Percentiles rank a stretch among this genome's conserved stretches.
phyloP scores from a whole-genome alignment of 2,113 vertebrate genomes.

The Larimichthys crocea region DNA sequence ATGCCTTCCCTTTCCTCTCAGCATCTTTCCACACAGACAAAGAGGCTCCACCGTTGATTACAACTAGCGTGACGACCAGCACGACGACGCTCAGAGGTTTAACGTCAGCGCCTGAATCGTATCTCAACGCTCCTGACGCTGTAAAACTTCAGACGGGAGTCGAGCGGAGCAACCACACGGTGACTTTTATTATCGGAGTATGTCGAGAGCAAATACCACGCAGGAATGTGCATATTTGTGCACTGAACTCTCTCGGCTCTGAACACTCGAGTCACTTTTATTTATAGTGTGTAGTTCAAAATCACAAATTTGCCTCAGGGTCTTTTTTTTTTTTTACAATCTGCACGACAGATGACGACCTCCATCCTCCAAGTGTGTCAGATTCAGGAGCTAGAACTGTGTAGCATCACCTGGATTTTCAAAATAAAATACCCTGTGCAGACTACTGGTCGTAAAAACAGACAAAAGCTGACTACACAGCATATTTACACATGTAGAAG shows the following conservation, averaged over 20 bases:
- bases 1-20: conserved; percentile 58
- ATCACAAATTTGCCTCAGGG: neutral
- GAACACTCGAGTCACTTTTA: neutral
- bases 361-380: neutral
- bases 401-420: no score
- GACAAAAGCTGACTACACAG: no score
- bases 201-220: conserved; percentile 31
- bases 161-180: neutral
- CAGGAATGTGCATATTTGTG: conserved; percentile 37
- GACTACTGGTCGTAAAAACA: no score
- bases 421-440: no score
- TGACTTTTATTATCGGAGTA: neutral
- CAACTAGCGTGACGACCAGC: conserved; percentile 15
- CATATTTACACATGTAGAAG: no score
- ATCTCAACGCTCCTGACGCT: conserved; percentile 3
- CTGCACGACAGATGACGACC: neutral
- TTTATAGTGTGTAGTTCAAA: neutral
- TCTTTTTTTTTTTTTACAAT: neutral
- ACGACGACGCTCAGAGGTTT: conserved; percentile 1
- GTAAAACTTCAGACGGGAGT: neutral
- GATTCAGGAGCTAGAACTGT: no score
- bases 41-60: conserved; percentile 67
- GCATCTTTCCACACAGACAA: conserved; percentile 76
- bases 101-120: neutral
- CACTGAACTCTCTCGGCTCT: conserved; percentile 12